phyloP scores from a whole-genome alignment of 2,797 vertebrate genomes.

The Sarcophilus harrisii region DNA sequence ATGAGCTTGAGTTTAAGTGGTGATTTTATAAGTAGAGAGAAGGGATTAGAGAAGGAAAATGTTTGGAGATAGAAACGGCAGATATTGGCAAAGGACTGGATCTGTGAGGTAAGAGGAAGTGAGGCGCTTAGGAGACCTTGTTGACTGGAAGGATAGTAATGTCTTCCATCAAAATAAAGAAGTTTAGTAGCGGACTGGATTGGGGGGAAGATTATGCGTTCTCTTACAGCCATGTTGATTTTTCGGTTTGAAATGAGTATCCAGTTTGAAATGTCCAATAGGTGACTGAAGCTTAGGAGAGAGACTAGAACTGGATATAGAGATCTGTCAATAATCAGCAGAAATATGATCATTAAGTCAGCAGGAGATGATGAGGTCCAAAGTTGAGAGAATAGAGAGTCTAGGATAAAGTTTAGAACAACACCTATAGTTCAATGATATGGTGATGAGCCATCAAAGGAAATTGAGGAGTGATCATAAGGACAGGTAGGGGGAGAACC shows the following conservation, averaged over 20 bases:
- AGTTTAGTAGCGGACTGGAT: neutral
- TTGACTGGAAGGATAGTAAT: neutral
- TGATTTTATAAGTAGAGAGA: neutral
- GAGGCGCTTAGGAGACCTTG: neutral
- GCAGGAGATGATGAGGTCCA: neutral
- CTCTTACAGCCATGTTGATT: neutral
- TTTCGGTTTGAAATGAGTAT: neutral
- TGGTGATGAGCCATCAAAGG: neutral
- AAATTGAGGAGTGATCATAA: neutral
- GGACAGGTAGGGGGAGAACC: neutral
- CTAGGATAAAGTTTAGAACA: neutral
- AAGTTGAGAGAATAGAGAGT: neutral
- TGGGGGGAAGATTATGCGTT: neutral
- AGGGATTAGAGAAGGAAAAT: neutral
- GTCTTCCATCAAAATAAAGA: neutral
- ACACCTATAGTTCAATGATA: neutral
- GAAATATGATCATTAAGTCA: neutral
- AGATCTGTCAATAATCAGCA: neutral
- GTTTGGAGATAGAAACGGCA: neutral
- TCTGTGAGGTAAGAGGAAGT: neutral
- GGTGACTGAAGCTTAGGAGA: neutral
- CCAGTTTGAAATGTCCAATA: neutral
- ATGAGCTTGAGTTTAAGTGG: neutral
- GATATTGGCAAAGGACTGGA: neutral
- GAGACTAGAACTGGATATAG: neutral